A percentile compares a stretch with the other conserved stretches of the same genome.
Evolutionary conservation across 2,113 vertebrate genomes (phyloP).

Genomic region (Ursus arctos): DNA sequence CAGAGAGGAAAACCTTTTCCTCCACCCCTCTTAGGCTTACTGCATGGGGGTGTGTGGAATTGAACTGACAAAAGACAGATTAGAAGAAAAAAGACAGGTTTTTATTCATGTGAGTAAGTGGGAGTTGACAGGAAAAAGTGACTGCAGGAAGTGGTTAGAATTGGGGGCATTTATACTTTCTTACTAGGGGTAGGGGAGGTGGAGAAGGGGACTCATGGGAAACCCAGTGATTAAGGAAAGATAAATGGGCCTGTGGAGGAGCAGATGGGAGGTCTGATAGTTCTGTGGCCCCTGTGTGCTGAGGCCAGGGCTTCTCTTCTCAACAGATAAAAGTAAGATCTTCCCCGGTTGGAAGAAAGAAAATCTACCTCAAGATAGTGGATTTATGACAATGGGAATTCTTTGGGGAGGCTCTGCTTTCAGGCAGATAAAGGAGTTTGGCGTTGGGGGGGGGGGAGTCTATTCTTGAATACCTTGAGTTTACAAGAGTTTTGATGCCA

Average conservation of each 20-base stretch:
- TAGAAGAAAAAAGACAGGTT: background rate
- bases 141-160: background rate
- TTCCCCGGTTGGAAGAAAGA: background rate
- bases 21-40: background rate
- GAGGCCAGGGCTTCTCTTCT: background rate
- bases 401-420: background rate
- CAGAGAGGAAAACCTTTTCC: background rate
- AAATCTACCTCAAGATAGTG: background rate
- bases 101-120: background rate
- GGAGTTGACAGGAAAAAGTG: background rate
- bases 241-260: background rate
- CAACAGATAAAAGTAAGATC: background rate
- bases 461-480: background rate
- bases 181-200: background rate
- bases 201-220: background rate
- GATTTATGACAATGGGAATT: background rate
- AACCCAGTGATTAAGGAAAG: background rate
- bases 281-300: background rate
- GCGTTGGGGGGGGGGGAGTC: fast-evolving
- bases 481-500: background rate
- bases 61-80: background rate
- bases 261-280: background rate
- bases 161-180: background rate
- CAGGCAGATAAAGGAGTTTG: background rate
- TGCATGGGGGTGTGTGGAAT: background rate